Base-by-base conservation (phyloP, 2,888 invertebrate species). In the Andrena marginata region DNA sequence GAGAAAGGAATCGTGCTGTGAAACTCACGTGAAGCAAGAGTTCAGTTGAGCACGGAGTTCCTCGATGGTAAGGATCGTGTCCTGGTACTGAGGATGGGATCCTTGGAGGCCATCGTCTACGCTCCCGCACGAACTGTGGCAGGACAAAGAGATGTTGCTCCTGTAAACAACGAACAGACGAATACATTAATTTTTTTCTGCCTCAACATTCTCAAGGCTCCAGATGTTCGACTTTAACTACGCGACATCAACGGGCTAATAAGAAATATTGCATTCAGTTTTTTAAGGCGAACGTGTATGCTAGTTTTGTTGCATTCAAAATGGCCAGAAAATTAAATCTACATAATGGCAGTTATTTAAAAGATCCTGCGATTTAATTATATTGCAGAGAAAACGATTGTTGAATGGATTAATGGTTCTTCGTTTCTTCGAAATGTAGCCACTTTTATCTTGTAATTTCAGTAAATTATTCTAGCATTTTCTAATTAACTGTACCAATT, bases 21-120 rank as follows among this genome's bases (percentile, higher is more conserved):
- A 83, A 59, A 94, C 95, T 95, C 90, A 95, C 93, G 96, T 96
- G 93, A 97, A 97, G 93, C 97, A 97, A 85, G 96, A 96, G 93
- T 96, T 96, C 92, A 97, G 95, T 91, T 97, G 96, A 78, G 96
- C 95, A 69, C 96, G 96, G 84, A 97, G 94, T 91, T 96, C 96
- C 93, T 97, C 97, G 89, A 97, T 96, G 82, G 96, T 96, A 83
- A 96, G 93, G 75, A 95, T 95, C 89, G 96, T 95, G 77, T 95
- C 95, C 85, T 94, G 93, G 67, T 93, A 94, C 75, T 94, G 93
- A 63, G 93, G 93, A 90, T 94, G 94, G 60, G 94, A 93, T 23
- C 90, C 93, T 69, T 92, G 92, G 31, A 90, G 85, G 65, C 87
- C 86, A 51, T 93, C 93, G 75, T 93, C 92, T 3, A 91, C 87